These are phyloP conservation scores for Dipodomys merriami DNA, from an alignment of 2,113 vertebrate species.

Conservation along the genomic window DNA sequence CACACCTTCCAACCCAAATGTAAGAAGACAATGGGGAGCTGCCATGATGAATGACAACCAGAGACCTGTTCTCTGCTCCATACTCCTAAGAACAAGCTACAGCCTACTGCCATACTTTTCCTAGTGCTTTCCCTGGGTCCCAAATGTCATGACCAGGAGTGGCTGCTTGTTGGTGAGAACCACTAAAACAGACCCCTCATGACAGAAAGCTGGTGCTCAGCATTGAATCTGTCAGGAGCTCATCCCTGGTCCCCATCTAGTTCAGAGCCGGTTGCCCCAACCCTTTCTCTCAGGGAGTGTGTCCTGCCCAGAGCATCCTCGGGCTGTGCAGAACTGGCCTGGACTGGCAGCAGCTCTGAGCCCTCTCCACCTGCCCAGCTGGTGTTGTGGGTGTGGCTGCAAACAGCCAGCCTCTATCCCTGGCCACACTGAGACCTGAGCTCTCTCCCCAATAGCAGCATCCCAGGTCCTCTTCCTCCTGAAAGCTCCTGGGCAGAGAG, in stretches of 20 bases:
- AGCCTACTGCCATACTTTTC: too few relatives aligned
- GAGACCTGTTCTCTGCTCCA: neutral
- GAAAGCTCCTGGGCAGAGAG: neutral
- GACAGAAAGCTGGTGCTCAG: neutral
- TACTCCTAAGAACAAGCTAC: neutral
- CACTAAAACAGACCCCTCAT: neutral
- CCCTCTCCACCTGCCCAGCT: too few relatives aligned
- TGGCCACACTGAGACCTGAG: neutral
- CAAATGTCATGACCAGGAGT: neutral
- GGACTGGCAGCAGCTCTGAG: fast-evolving
- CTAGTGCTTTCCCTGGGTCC: neutral
- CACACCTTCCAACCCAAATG: neutral
- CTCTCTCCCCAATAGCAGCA: neutral
- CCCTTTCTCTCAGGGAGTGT: neutral
- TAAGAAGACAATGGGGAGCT: neutral
- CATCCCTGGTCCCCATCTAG: neutral
- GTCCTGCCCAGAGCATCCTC: neutral
- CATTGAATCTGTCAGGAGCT: neutral
- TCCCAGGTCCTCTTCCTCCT: neutral
- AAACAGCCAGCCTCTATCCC: neutral
- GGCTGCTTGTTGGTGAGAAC: too few relatives aligned
- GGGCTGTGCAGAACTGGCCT: neutral
- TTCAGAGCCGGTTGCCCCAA: neutral
- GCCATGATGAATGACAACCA: neutral
- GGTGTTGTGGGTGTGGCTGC: neutral